phyloP scores from a whole-genome alignment of 2,113 vertebrate species.

The Periophthalmus modestus region DNA sequence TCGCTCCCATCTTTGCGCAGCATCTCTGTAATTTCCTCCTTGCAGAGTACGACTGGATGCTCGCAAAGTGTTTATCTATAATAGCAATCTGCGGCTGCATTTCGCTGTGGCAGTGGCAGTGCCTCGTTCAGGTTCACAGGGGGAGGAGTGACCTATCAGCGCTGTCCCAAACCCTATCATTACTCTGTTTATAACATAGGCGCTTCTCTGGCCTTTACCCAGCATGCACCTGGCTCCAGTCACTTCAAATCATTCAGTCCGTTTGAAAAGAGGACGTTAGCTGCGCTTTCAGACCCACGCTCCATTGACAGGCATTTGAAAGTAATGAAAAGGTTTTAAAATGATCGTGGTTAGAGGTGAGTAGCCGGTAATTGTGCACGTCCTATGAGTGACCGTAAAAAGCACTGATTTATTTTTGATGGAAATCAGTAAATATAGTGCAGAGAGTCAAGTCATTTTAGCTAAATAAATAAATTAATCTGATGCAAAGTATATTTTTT shows the following conservation, averaged over 20 bases:
- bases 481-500: too few species aligned
- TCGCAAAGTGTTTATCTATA: conserved; percentile 72
- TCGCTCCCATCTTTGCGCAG: conserved; percentile 52
- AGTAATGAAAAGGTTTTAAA: conserved; percentile 1
- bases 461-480: too few species aligned
- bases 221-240: conserved; percentile 15
- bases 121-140: conserved; percentile 34
- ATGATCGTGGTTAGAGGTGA: neutral
- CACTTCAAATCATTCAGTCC: conserved; percentile 3
- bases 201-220: conserved; percentile 22
- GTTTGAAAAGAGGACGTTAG: conserved; percentile 30
- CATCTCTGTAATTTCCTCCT: conserved; percentile 66
- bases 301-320: conserved; percentile 37
- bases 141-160: conserved; percentile 27
- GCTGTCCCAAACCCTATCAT: conserved; percentile 30
- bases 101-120: conserved; percentile 30
- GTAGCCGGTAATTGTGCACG: neutral
- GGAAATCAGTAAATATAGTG: neutral
- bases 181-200: conserved; percentile 43
- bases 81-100: conserved; percentile 71
- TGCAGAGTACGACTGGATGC: conserved; percentile 50
- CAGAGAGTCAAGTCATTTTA: too few species aligned
- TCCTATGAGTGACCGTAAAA: neutral
- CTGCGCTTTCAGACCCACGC: conserved; percentile 16
- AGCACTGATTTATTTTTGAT: neutral